These are phyloP conservation scores for Conops quadrifasciatus DNA, from an alignment of 2,888 invertebrate species.

Conservation along the genomic window DNA sequence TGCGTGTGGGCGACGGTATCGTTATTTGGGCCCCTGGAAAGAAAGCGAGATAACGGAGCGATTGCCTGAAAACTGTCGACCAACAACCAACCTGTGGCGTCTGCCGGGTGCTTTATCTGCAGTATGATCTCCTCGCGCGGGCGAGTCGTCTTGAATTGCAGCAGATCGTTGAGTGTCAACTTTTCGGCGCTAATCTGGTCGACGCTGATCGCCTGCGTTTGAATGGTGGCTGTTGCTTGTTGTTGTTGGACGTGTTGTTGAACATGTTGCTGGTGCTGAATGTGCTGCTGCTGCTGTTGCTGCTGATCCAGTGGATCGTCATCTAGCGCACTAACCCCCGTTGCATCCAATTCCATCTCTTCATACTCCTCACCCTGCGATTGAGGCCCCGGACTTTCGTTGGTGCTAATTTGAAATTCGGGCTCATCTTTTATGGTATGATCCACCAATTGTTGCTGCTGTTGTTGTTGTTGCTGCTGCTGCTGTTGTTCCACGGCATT, in stretches of 20 bases:
- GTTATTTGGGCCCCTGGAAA: constrained; percentile 57
- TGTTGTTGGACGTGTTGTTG: constrained; percentile 50
- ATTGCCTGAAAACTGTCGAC: constrained; percentile 5
- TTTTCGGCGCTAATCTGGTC: constrained; percentile 63
- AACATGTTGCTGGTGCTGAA: constrained; percentile 45
- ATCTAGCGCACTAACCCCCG: constrained; percentile 51
- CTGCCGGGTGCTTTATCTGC: constrained; percentile 60
- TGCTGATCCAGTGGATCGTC: constrained; percentile 52
- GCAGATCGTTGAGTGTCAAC: constrained; percentile 60
- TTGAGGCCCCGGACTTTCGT: constrained; percentile 54
- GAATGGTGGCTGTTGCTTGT: constrained; percentile 48
- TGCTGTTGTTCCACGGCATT: constrained; percentile 17
- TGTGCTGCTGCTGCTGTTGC: constrained; percentile 46
- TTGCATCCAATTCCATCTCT: constrained; percentile 59
- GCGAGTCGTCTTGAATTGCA: constrained; percentile 60
- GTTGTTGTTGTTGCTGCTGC: constrained; percentile 33
- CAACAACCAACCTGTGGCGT: constrained; percentile 50
- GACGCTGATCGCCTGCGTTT: constrained; percentile 59
- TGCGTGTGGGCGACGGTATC: constrained; percentile 56
- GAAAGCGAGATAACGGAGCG: neutral
- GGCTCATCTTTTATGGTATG: constrained; percentile 59
- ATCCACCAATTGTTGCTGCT: constrained; percentile 45
- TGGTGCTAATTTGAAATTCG: constrained; percentile 55
- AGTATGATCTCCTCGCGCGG: constrained; percentile 62
- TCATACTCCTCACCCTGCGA: constrained; percentile 56